These are phyloP conservation scores for Nasua narica DNA, from an alignment of 2,797 vertebrate species.

Conservation along the genomic window DNA sequence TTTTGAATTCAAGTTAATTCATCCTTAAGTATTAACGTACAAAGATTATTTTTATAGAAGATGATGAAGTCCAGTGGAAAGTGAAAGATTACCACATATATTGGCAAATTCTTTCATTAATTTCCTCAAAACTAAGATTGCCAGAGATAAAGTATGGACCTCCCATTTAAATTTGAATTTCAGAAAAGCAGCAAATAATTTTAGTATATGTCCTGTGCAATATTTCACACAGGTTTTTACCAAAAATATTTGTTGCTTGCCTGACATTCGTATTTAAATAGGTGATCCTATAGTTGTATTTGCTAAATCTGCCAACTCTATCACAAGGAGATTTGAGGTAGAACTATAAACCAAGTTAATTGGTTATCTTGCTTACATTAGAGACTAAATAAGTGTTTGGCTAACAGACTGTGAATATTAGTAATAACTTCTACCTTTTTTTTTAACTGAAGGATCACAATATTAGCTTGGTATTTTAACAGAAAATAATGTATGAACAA, in stretches of 20 bases:
- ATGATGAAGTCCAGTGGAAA: not conserved
- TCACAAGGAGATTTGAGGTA: not conserved
- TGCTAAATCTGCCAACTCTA: not conserved
- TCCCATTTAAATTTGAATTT: not conserved
- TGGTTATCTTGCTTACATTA: not conserved
- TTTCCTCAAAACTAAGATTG: not conserved
- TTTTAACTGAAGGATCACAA: not conserved
- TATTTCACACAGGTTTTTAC: not conserved
- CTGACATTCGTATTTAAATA: not conserved
- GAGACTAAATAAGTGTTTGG: not conserved
- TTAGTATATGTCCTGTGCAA: not conserved
- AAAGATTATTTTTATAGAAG: not conserved
- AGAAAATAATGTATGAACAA: not conserved
- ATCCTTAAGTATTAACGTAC: not conserved
- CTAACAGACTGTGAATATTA: not conserved
- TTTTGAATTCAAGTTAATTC: not conserved
- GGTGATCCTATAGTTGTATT: not conserved
- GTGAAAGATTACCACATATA: not conserved
- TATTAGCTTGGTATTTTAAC: not conserved
- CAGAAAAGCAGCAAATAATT: not conserved
- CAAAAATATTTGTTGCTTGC: not conserved
- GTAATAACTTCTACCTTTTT: not conserved
- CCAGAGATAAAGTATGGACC: not conserved
- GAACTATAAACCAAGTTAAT: not conserved
- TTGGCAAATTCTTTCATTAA: not conserved